These are phyloP conservation scores for Ischnus inquisitorius DNA, from an alignment of 2,888 invertebrate genomes.

Conservation along the genomic window DNA sequence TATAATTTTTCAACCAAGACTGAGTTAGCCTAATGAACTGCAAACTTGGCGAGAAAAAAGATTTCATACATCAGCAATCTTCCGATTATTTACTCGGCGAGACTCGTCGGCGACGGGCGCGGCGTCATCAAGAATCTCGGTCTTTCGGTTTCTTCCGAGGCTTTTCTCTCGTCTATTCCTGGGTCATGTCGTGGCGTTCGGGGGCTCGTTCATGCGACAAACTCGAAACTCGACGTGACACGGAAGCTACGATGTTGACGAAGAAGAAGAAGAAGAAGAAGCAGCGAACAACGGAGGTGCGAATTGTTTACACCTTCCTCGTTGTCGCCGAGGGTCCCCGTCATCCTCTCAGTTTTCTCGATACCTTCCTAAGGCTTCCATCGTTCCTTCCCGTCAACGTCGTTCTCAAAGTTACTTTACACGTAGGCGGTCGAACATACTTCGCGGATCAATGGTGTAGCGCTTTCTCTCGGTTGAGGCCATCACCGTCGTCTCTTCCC, in stretches of 20 bases:
- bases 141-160: neutral
- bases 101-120: neutral
- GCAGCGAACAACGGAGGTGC: neutral
- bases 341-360: conserved; percentile 13
- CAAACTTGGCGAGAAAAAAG: neutral
- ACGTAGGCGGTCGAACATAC: conserved; percentile 71
- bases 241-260: neutral
- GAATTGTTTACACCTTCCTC: conserved; percentile 10
- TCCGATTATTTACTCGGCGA: conserved; percentile 19
- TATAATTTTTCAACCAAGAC: neutral
- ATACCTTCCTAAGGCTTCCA: neutral
- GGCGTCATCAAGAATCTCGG: neutral
- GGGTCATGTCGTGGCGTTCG: neutral
- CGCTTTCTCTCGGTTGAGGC: conserved; percentile 35
- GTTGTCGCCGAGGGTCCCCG: neutral
- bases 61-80: conserved; percentile 7
- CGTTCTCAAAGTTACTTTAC: conserved; percentile 74
- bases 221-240: conserved; percentile 9
- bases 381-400: conserved; percentile 51
- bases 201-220: conserved; percentile 15
- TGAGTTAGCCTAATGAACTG: neutral
- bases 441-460: conserved; percentile 75
- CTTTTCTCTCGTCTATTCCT: conserved; percentile 9
- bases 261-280: neutral
- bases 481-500: conserved; percentile 31